These are phyloP conservation scores for Anthonomus grandis DNA, from an alignment of 1,140 invertebrate species.

Conservation along the genomic window DNA sequence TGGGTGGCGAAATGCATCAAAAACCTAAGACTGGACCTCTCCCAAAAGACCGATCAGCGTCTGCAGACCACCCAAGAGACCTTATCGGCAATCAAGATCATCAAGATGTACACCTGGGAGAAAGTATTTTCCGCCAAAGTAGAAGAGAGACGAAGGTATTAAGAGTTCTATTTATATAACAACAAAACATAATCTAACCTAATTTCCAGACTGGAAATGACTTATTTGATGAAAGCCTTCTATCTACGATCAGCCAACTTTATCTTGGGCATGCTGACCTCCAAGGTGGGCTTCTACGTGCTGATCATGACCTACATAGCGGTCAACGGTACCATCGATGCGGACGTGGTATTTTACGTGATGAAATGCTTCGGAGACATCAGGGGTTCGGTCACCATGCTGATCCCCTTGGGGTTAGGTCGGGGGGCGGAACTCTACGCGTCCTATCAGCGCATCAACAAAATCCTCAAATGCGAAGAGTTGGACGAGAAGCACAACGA, in stretches of 20 bases:
- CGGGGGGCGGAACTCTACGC: conserved; percentile 52
- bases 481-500: conserved; percentile 8
- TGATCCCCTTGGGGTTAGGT: conserved; percentile 69
- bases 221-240: conserved; percentile 27
- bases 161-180: no score
- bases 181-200: no score
- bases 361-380: conserved; percentile 72
- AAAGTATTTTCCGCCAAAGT: conserved; percentile 71
- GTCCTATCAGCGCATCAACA: conserved; percentile 31
- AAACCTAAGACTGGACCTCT: conserved; percentile 19
- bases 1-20: conserved; percentile 21
- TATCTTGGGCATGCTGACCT: conserved; percentile 53
- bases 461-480: conserved; percentile 32
- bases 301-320: conserved; percentile 71
- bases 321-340: conserved; percentile 61
- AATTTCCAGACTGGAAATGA: conserved; percentile 32
- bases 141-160: conserved; percentile 20
- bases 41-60: conserved; percentile 66
- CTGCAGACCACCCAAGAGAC: conserved; percentile 84
- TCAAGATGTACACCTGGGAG: conserved; percentile 91
- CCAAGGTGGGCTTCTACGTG: conserved; percentile 51
- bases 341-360: conserved; percentile 73
- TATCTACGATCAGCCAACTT: conserved; percentile 28
- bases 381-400: conserved; percentile 68
- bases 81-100: conserved; percentile 73